Conservation (phyloP, 2,797 vertebrate species). For the Myotis planiceps region DNA sequence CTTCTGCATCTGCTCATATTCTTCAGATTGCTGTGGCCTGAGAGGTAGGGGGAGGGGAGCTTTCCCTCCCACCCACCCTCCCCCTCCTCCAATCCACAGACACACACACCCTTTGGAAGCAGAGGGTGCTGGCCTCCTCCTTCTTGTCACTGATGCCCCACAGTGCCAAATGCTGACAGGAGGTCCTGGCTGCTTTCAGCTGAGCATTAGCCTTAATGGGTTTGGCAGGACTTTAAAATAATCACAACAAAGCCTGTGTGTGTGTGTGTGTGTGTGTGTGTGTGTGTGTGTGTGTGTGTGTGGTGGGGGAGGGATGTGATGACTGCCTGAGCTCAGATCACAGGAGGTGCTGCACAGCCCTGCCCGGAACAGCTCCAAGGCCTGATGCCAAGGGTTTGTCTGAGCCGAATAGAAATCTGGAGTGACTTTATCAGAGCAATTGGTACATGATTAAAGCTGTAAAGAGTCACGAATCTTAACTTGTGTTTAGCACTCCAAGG, state of each 20-base stretch:
- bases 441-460: slow-evolving; percentile 50
- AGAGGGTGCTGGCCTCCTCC: neutral
- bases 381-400: neutral
- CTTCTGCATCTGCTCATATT: neutral
- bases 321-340: neutral
- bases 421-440: slow-evolving; percentile 72
- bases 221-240: slow-evolving; percentile 73
- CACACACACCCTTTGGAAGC: neutral
- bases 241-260: slow-evolving; percentile 66
- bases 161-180: slow-evolving; percentile 44
- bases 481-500: slow-evolving; percentile 38
- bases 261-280: neutral
- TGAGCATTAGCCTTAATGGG: slow-evolving; percentile 57
- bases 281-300: neutral
- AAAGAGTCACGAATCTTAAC: slow-evolving; percentile 50
- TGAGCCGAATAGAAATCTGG: slow-evolving; percentile 17
- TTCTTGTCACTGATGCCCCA: neutral
- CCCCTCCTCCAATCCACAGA: too few relatives aligned
- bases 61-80: neutral
- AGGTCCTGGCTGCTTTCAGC: slow-evolving; percentile 59
- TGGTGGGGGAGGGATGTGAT: neutral
- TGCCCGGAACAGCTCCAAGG: neutral
- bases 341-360: neutral
- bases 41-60: neutral
- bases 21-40: slow-evolving; percentile 7